Evolutionary conservation across 2,888 invertebrate species (phyloP).

Genomic region (Bellardia bayeri): DNA sequence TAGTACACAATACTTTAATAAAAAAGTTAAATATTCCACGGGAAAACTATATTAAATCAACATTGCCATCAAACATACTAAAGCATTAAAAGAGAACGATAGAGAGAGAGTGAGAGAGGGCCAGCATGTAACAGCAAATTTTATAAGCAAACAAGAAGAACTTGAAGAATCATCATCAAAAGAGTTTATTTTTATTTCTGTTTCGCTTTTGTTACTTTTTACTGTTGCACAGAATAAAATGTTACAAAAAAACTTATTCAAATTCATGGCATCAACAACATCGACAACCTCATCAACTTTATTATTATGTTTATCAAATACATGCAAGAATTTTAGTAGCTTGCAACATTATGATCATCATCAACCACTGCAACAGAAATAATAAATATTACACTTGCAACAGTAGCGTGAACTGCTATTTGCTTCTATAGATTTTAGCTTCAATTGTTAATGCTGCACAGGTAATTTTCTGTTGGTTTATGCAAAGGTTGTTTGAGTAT

Average conservation of each 20-base stretch:
- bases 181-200: background rate
- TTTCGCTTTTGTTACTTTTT: background rate
- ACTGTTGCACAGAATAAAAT: constrained; percentile 12
- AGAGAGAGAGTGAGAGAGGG: background rate
- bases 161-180: constrained; percentile 33
- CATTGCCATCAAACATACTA: constrained; percentile 47
- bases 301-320: constrained; percentile 22
- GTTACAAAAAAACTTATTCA: constrained; percentile 40
- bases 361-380: background rate
- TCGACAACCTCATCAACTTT: constrained; percentile 25
- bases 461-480: constrained; percentile 20
- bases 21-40: constrained; percentile 50
- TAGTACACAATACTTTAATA: constrained; percentile 11
- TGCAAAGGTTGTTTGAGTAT: background rate
- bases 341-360: constrained; percentile 21
- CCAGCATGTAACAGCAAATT: background rate
- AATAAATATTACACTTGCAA: constrained; percentile 7
- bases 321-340: background rate
- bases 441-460: constrained; percentile 17
- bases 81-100: constrained; percentile 10
- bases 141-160: constrained; percentile 1
- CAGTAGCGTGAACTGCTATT: background rate
- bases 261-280: constrained; percentile 38
- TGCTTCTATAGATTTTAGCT: constrained; percentile 16
- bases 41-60: constrained; percentile 55